Evolutionary conservation across 2,797 vertebrate genomes (phyloP).

Genomic region (Moxostoma hubbsi): DNA sequence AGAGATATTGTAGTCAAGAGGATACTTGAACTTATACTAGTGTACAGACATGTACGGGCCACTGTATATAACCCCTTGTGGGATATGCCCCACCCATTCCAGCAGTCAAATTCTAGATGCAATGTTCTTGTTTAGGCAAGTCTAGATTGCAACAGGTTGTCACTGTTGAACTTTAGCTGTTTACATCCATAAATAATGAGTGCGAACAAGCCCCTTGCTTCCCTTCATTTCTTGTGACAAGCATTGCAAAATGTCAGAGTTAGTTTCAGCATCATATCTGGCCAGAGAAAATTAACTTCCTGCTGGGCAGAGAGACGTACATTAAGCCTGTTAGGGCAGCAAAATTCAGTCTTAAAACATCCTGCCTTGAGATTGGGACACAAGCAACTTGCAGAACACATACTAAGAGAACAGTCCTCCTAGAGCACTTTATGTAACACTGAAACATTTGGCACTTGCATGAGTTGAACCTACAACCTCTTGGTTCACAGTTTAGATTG

Average conservation of each 20-base stretch:
- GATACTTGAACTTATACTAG: background rate
- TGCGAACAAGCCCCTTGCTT: background rate
- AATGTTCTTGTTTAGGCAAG: constrained; percentile 27
- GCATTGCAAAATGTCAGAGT: background rate
- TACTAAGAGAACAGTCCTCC: too few species aligned
- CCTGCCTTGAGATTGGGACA: background rate
- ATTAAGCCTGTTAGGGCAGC: constrained; percentile 11
- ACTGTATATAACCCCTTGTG: background rate
- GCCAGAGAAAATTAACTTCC: constrained; percentile 21
- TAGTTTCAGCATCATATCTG: constrained; percentile 30
- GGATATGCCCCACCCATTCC: background rate
- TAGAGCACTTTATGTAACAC: too few species aligned
- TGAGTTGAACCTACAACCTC: background rate
- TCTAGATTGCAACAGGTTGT: constrained; percentile 69
- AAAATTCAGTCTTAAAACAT: constrained; percentile 2
- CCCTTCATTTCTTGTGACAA: constrained; percentile 8
- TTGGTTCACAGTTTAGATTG: too few species aligned
- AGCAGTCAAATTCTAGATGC: background rate
- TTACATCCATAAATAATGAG: constrained; percentile 15
- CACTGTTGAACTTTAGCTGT: constrained; percentile 66
- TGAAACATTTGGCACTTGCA: too few species aligned
- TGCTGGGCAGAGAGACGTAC: constrained; percentile 7
- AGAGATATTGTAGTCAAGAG: constrained; percentile 2
- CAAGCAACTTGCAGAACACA: background rate
- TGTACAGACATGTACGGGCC: background rate